Percentiles rank a stretch among this genome's conserved stretches.
These are phyloP conservation scores for Proctacanthus coquilletti DNA, from an alignment of 1,140 invertebrate species.

Conservation along the genomic window DNA sequence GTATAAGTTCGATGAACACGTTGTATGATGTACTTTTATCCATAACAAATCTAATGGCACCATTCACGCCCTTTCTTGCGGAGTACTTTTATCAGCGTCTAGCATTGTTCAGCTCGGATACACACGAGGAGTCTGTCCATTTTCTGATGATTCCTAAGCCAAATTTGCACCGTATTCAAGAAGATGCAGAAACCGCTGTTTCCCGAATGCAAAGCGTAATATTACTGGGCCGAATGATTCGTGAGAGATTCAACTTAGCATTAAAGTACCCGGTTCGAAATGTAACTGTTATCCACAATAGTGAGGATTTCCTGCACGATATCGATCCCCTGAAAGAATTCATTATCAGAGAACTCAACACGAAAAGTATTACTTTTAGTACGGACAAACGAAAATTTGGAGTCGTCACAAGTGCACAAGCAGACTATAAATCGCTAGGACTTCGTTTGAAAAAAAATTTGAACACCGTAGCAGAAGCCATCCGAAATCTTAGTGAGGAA, in stretches of 20 bases:
- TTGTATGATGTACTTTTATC: constrained; percentile 74
- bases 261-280: constrained; percentile 90
- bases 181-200: constrained; percentile 72
- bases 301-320: constrained; percentile 56
- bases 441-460: constrained; percentile 67
- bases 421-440: constrained; percentile 69
- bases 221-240: constrained; percentile 72
- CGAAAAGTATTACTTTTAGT: constrained; percentile 64
- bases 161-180: constrained; percentile 53
- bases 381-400: constrained; percentile 82
- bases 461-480: constrained; percentile 62
- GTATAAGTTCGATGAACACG: constrained; percentile 62
- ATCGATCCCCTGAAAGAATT: constrained; percentile 64
- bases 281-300: constrained; percentile 79
- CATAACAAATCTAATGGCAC: constrained; percentile 77
- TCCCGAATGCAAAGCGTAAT: constrained; percentile 83
- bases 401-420: constrained; percentile 73
- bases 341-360: constrained; percentile 83
- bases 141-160: constrained; percentile 68
- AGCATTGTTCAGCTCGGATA: constrained; percentile 31
- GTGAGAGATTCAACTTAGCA: constrained; percentile 81
- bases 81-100: constrained; percentile 88
- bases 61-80: constrained; percentile 89
- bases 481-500: constrained; percentile 59
- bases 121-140: constrained; percentile 55